phyloP scores from a whole-genome alignment of 1,140 invertebrate species.

The Psilanteris sp. region DNA sequence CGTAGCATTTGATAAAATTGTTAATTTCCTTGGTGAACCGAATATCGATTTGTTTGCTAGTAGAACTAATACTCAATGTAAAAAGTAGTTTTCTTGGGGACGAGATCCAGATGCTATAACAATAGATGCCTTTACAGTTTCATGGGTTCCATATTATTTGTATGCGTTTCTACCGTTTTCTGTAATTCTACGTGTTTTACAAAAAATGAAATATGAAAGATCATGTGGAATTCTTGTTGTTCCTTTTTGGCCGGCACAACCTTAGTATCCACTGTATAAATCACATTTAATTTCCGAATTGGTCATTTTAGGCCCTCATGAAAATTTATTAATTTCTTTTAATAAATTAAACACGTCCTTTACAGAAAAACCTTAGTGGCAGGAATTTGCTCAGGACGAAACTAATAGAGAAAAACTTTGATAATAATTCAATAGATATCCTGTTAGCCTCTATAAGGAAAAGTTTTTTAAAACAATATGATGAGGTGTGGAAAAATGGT shows the following conservation, averaged over 20 bases:
- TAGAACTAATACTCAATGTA: conserved; percentile 58
- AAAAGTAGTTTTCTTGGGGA: conserved; percentile 53
- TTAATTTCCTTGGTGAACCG: conserved; percentile 31
- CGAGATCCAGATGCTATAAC: conserved; percentile 48
- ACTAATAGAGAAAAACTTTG: neutral
- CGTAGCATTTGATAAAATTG: conserved; percentile 32
- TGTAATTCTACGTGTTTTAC: conserved; percentile 40
- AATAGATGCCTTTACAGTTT: conserved; percentile 66
- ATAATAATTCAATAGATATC: neutral
- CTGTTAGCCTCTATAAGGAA: neutral
- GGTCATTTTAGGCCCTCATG: neutral
- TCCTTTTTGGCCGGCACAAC: conserved; percentile 18
- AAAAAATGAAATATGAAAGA: conserved; percentile 46
- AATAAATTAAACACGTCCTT: neutral
- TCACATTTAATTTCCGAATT: neutral
- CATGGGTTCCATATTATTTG: conserved; percentile 50
- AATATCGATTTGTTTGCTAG: conserved; percentile 64
- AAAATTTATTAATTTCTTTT: conserved; percentile 6
- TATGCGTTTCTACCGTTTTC: conserved; percentile 67
- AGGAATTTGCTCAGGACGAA: neutral
- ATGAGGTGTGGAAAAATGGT: neutral
- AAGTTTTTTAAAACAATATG: neutral
- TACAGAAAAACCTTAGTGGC: neutral
- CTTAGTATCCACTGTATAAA: conserved; percentile 23
- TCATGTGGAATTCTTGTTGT: conserved; percentile 12